Base-by-base conservation (phyloP, 2,797 vertebrate genomes). In the Darevskia nairensis region DNA sequence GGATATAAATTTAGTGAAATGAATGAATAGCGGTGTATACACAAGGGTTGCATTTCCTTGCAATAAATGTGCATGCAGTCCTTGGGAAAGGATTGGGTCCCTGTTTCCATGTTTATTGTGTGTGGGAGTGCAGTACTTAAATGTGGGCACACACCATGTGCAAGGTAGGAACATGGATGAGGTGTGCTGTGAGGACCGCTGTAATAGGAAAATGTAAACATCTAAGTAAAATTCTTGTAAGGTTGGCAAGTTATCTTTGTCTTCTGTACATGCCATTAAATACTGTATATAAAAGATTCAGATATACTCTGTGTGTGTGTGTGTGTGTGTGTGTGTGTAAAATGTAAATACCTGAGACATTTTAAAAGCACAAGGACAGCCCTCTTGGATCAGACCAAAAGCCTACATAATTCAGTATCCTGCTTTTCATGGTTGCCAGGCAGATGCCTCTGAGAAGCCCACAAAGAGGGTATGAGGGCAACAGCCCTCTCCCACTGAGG, bases 201-300 rank as follows among this genome's bases (percentile, higher is more conserved):
- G 35, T 81, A 87, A 64, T n/a, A 71, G 75, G 77, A 78, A 50
- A 77, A 68, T 77, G 72, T 64, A 77, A 55, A 15, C 50, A 55
- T 15, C 50, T 55, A 55, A 55, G 50, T 55, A 55, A 55, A 55
- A 15, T 55, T 50, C 11, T 50, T 13, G 50, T 50, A 13, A 50
- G 50, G 50, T 50, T 50, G 50, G 50, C 50, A 50, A 50, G 11
- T 50, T 50, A 50, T 55, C 50, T 55, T 55, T 13, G 50, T 15
- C 50, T 55, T 55, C 50, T 55, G 3, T 55, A 15, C 50, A 55
- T 55, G 50, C 50, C 50, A 55, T 55, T 15, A 55, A 55, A 55
- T 55, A 55, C 50, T 55, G 50, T 55, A 55, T 55, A 55, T 55
- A 15, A 55, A 55, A 55, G 13, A 15, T 55, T 55, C 50, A 55